Percentiles rank a stretch among this genome's conserved stretches.
Evolutionary conservation across 2,888 invertebrate species (phyloP).

Genomic region (Acholoe squamosa): DNA sequence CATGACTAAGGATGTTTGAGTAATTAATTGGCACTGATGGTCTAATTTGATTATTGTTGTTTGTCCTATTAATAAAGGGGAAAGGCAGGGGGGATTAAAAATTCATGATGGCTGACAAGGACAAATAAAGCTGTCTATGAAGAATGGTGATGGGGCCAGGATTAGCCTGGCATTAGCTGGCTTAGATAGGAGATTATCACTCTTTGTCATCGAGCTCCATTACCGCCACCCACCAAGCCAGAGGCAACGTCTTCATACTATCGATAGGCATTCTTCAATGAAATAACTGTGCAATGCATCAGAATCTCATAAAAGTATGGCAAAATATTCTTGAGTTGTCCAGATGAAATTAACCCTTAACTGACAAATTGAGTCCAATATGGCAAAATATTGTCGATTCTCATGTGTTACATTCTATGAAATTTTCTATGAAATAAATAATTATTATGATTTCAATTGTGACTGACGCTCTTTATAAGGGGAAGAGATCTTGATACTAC

Average conservation of each 20-base stretch:
- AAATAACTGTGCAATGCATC: no score
- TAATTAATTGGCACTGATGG: slow-evolving; percentile 61
- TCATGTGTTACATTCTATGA: no score
- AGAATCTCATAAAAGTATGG: no score
- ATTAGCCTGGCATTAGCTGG: slow-evolving; percentile 57
- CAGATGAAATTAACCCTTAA: no score
- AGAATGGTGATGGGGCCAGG: slow-evolving; percentile 28
- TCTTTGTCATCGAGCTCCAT: slow-evolving; percentile 50
- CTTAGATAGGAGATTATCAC: slow-evolving; percentile 50
- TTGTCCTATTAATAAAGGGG: slow-evolving; percentile 61
- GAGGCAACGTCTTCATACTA: background rate
- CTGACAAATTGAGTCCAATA: no score
- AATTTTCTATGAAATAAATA: no score
- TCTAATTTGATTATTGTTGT: slow-evolving; percentile 62
- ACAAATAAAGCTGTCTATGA: slow-evolving; percentile 54
- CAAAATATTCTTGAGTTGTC: no score
- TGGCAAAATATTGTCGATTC: no score
- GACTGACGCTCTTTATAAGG: no score
- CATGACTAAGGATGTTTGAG: slow-evolving; percentile 60
- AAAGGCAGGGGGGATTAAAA: slow-evolving; percentile 52
- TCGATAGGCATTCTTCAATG: background rate
- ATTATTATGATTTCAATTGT: no score
- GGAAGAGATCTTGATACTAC: no score
- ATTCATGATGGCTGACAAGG: slow-evolving; percentile 59
- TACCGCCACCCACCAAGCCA: background rate